Conservation (phyloP, 2,797 vertebrate species). For the Moxostoma hubbsi region DNA sequence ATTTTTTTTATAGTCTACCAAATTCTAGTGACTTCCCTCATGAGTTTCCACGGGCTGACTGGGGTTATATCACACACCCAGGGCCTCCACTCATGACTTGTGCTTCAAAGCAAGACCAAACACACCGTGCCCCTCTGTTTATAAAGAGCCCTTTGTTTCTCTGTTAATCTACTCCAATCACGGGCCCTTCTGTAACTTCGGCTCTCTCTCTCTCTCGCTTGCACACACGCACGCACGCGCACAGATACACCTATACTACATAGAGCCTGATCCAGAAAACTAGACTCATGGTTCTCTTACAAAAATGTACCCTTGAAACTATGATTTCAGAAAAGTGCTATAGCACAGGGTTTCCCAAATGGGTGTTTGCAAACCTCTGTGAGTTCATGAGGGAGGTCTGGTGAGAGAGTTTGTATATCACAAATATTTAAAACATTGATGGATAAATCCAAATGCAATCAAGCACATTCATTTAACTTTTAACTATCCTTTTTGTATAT, state of each 20-base stretch:
- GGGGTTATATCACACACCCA: conserved; percentile 49
- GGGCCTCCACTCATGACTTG: conserved; percentile 56
- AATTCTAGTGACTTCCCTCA: conserved; percentile 49
- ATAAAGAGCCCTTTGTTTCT: conserved; percentile 62
- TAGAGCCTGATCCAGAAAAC: conserved; percentile 2
- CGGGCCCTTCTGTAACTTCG: conserved; percentile 55
- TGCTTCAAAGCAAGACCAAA: conserved; percentile 59
- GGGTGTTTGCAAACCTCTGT: too few relatives aligned
- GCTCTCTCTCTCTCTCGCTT: background rate
- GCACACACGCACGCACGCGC: background rate
- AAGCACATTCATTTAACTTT: too few relatives aligned
- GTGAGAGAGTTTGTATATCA: too few relatives aligned
- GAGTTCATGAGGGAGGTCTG: too few relatives aligned
- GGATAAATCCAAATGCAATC: too few relatives aligned
- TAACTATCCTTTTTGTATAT: too few relatives aligned
- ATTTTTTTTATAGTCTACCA: conserved; percentile 26
- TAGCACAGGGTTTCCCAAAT: too few relatives aligned
- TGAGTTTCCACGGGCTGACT: conserved; percentile 52
- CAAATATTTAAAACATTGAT: too few relatives aligned
- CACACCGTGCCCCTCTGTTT: conserved; percentile 42
- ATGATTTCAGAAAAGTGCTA: background rate
- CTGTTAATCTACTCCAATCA: conserved; percentile 55
- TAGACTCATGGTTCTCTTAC: background rate
- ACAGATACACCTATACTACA: conserved; percentile 12
- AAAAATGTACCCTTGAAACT: background rate